phyloP scores from a whole-genome alignment of 2,888 invertebrate species.

The Nipponacmea schrenckii region DNA sequence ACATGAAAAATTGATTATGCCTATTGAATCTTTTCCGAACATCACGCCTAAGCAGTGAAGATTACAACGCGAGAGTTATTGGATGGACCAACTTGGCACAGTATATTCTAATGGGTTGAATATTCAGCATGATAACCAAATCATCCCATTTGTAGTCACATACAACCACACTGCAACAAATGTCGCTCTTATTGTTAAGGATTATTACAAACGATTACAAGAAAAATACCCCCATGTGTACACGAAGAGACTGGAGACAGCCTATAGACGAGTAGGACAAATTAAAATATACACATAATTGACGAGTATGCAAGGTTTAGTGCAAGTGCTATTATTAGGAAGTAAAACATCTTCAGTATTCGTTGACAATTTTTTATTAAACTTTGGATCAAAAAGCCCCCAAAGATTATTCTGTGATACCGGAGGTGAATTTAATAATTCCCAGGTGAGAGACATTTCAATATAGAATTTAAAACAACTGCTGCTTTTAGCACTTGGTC shows the following conservation, averaged over 20 bases:
- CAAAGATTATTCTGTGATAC: conserved; percentile 16
- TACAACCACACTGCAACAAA: too few species aligned
- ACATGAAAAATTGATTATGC: too few species aligned
- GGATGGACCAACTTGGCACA: too few species aligned
- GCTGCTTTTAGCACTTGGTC: conserved; percentile 26
- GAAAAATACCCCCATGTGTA: too few species aligned
- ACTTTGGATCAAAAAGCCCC: conserved; percentile 15
- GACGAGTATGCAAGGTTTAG: conserved; percentile 13
- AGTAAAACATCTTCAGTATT: conserved; percentile 9
- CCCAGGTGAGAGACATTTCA: conserved; percentile 20
- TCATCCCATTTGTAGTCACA: too few species aligned
- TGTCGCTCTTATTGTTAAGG: too few species aligned
- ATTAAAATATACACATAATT: conserved; percentile 17
- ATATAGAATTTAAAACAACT: conserved; percentile 22
- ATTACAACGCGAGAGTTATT: too few species aligned
- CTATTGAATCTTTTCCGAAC: too few species aligned
- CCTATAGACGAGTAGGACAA: conserved; percentile 12
- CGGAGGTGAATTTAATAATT: conserved; percentile 19
- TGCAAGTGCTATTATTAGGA: conserved; percentile 15
- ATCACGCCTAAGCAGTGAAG: too few species aligned
- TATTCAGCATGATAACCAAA: too few species aligned
- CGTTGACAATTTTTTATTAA: conserved; percentile 20
- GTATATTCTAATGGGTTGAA: too few species aligned
- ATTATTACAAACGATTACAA: too few species aligned
- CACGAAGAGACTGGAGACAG: conserved; percentile 20